A percentile compares a stretch with the other conserved stretches of the same genome.
phyloP scores from a whole-genome alignment of 2,797 vertebrate genomes.

The Notoglanidium macrostoma region DNA sequence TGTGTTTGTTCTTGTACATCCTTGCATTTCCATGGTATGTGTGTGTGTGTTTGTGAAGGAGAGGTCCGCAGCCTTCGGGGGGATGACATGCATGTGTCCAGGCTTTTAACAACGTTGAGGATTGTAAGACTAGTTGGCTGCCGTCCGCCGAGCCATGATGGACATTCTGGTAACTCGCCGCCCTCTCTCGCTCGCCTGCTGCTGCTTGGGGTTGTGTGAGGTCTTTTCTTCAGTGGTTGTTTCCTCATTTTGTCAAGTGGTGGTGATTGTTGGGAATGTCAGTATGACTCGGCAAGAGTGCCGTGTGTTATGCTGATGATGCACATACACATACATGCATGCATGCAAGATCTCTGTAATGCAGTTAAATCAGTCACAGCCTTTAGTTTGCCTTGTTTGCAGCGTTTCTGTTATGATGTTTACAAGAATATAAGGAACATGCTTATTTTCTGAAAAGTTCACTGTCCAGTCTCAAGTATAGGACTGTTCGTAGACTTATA shows the following conservation, averaged over 20 bases:
- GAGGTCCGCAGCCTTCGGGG: conserved; percentile 59
- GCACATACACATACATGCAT: conserved; percentile 17
- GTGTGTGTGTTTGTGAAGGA: conserved; percentile 56
- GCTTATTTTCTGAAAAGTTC: neutral
- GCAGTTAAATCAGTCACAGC: neutral
- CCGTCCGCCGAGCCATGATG: conserved; percentile 72
- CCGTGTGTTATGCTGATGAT: neutral
- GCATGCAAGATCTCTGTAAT: neutral
- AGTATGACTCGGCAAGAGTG: neutral
- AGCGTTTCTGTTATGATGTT: neutral
- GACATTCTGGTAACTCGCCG: conserved; percentile 75
- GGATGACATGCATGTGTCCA: conserved; percentile 70
- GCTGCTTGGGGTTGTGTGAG: conserved; percentile 36
- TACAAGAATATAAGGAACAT: too few species aligned
- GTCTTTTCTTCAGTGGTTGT: conserved; percentile 30
- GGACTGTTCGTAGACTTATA: neutral
- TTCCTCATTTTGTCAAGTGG: conserved; percentile 31
- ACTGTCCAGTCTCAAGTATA: neutral
- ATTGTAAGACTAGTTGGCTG: conserved; percentile 70
- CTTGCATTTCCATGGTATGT: conserved; percentile 34
- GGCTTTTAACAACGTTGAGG: conserved; percentile 75
- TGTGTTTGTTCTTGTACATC: conserved; percentile 42
- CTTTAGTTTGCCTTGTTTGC: too few species aligned
- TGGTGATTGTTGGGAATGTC: conserved; percentile 8
- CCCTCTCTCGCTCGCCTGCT: conserved; percentile 28